Conservation (phyloP, 2,113 vertebrate species). For the Ondatra zibethicus region DNA sequence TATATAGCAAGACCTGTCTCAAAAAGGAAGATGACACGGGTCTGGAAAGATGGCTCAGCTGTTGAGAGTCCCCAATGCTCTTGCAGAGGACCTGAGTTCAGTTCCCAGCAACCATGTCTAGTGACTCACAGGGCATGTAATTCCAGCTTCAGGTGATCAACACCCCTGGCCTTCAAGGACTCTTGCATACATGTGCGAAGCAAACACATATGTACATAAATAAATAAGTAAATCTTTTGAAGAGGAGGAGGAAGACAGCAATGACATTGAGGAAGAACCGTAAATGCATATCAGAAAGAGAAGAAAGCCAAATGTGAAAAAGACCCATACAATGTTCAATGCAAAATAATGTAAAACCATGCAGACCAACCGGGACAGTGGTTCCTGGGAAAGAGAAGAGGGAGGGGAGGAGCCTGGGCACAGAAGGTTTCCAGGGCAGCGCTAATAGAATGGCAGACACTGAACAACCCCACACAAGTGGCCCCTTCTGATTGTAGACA, state of each 20-base stretch:
- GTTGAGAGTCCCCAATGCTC: neutral
- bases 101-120: neutral
- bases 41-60: neutral
- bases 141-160: neutral
- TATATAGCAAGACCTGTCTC: neutral
- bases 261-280: neutral
- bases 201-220: neutral
- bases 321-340: neutral
- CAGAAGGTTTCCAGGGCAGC: neutral
- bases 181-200: neutral
- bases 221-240: neutral
- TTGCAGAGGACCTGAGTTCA: neutral
- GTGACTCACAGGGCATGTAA: neutral
- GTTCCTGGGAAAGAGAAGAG: too few relatives aligned
- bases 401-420: neutral
- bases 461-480: neutral
- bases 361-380: neutral
- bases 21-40: neutral
- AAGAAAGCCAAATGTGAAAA: neutral
- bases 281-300: neutral
- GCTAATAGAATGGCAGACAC: too few relatives aligned
- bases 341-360: neutral
- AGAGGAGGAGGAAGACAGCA: neutral
- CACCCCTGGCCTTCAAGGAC: neutral
- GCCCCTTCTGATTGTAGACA: neutral